Percentiles rank a stretch among this genome's conserved stretches.
Evolutionary conservation across 2,113 vertebrate species (phyloP).

Genomic region (Zosterops hypoxanthus): DNA sequence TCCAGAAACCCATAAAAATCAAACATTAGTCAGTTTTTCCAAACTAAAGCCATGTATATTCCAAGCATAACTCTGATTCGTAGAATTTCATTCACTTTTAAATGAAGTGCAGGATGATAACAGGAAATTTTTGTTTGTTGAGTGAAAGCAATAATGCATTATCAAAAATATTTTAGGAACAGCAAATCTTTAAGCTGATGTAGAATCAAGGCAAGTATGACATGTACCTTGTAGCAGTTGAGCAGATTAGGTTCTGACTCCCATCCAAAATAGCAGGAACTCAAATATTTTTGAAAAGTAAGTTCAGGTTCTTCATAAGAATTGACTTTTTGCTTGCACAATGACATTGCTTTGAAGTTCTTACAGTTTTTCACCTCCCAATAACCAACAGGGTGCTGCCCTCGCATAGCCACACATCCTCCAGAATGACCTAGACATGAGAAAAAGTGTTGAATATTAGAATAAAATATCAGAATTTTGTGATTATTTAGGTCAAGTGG

Average conservation of each 20-base stretch:
- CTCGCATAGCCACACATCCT: conserved; percentile 87
- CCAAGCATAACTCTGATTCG: neutral
- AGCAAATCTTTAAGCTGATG: neutral
- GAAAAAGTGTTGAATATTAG: neutral
- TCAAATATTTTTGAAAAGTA: conserved; percentile 72
- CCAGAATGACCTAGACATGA: conserved; percentile 75
- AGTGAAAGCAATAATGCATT: neutral
- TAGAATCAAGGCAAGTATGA: neutral
- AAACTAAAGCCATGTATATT: neutral
- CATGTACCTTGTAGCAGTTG: conserved; percentile 86
- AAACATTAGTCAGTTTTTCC: neutral
- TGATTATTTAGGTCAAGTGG: neutral
- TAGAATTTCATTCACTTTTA: neutral
- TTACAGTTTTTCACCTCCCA: conserved; percentile 94
- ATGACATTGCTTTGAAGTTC: conserved; percentile 84
- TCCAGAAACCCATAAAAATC: neutral
- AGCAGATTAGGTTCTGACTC: conserved; percentile 81
- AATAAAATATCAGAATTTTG: neutral
- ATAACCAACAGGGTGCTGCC: conserved; percentile 77
- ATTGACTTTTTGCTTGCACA: conserved; percentile 85
- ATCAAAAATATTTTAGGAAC: neutral
- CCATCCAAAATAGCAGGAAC: conserved; percentile 85
- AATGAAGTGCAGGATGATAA: neutral
- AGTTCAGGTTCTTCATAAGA: conserved; percentile 67
- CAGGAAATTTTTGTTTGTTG: neutral